Evolutionary conservation across 2,888 invertebrate species (phyloP).

Genomic region (Rhingia rostrata): DNA sequence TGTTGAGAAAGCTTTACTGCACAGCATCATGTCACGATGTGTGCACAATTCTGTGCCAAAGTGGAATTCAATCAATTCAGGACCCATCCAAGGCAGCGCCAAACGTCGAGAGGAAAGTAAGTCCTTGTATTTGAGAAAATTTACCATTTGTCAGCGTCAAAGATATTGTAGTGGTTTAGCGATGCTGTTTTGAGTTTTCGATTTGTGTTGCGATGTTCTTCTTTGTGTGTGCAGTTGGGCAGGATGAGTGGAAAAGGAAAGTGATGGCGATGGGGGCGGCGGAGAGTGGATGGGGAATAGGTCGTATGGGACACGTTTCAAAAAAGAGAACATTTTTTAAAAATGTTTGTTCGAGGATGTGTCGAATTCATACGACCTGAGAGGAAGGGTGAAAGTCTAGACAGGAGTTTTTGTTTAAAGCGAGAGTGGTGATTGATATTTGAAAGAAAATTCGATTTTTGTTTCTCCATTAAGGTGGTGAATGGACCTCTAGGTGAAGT

Average conservation of each 20-base stretch:
- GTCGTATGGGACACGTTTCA: not conserved
- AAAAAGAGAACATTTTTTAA: conserved; percentile 45
- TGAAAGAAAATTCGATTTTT: not conserved
- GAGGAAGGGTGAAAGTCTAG: conserved; percentile 33
- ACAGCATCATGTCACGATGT: conserved; percentile 61
- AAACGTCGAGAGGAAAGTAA: conserved; percentile 40
- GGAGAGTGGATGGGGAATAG: not conserved
- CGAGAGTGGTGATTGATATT: conserved; percentile 31
- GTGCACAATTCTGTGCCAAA: conserved; percentile 44
- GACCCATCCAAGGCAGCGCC: not conserved
- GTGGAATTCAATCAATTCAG: conserved; percentile 72
- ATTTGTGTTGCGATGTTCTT: conserved; percentile 33
- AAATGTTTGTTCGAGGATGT: conserved; percentile 19
- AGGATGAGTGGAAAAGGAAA: conserved; percentile 11
- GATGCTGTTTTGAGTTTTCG: conserved; percentile 62
- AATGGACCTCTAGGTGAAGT: too few species aligned
- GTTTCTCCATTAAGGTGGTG: too few species aligned
- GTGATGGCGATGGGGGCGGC: not conserved
- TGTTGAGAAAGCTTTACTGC: conserved; percentile 58
- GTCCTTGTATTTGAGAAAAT: conserved; percentile 61
- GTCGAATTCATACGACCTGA: not conserved
- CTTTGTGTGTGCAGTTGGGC: conserved; percentile 27
- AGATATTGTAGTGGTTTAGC: conserved; percentile 57
- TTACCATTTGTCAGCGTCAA: conserved; percentile 71
- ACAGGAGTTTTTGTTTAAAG: conserved; percentile 12